These are phyloP conservation scores for Drosophila demipolita DNA, from an alignment of 2,888 invertebrate genomes.

Conservation along the genomic window DNA sequence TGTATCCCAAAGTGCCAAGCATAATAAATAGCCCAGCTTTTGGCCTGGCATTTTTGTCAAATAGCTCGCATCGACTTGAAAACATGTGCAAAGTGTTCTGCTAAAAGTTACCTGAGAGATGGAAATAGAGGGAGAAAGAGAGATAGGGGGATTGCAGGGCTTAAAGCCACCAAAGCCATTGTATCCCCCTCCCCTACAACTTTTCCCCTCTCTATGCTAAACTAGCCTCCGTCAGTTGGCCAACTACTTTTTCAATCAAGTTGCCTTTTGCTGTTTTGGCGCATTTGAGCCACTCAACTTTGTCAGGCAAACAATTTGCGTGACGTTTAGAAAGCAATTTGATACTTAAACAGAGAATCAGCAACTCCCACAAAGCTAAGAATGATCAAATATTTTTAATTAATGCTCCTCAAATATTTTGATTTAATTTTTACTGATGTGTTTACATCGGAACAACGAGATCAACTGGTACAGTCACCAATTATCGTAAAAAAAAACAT, in stretches of 20 bases:
- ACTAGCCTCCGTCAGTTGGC: constrained; percentile 25
- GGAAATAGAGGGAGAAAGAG: constrained; percentile 1
- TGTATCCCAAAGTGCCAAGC: constrained; percentile 48
- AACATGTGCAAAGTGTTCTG: constrained; percentile 69
- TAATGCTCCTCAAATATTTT: neutral
- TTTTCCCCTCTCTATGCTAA: neutral
- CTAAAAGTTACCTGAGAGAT: constrained; percentile 57
- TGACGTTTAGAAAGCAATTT: constrained; percentile 41
- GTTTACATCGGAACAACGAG: too few species aligned
- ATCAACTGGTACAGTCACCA: too few species aligned
- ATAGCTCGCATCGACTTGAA: constrained; percentile 56
- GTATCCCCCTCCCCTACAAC: neutral
- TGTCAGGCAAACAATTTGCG: constrained; percentile 50
- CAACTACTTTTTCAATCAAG: constrained; percentile 72
- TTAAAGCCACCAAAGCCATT: constrained; percentile 18
- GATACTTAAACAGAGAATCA: constrained; percentile 21
- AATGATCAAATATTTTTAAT: neutral
- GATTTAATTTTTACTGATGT: too few species aligned
- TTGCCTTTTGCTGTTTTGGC: constrained; percentile 46
- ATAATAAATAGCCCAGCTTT: constrained; percentile 77
- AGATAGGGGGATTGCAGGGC: constrained; percentile 13
- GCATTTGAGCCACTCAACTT: constrained; percentile 23
- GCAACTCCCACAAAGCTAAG: neutral
- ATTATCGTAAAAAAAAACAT: neutral
- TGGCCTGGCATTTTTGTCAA: constrained; percentile 75